phyloP scores from a whole-genome alignment of 2,113 vertebrate genomes.

The Oreochromis aureus region DNA sequence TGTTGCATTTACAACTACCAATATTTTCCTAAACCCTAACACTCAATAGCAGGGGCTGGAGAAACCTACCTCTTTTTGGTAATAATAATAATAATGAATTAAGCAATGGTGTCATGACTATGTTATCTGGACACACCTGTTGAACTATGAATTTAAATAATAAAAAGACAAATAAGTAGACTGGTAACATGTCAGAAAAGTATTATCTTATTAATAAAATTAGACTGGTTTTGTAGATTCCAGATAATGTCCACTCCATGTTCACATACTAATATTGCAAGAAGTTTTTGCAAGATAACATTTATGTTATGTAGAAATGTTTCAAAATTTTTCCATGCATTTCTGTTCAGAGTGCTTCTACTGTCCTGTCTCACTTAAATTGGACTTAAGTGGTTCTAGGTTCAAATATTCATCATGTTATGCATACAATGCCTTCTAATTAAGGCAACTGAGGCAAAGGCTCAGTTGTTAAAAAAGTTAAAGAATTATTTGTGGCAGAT shows the following conservation, averaged over 20 bases:
- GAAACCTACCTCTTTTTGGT: neutral
- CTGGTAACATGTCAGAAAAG: neutral
- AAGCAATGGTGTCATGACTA: neutral
- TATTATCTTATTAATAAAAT: neutral
- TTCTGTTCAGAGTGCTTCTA: neutral
- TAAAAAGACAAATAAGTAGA: neutral
- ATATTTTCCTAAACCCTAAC: neutral
- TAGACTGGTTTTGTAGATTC: neutral
- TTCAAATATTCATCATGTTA: neutral
- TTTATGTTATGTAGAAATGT: neutral
- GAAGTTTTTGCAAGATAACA: neutral
- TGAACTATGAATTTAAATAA: neutral
- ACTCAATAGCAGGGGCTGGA: neutral
- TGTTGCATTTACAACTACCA: neutral
- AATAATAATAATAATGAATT: neutral
- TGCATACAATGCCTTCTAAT: neutral
- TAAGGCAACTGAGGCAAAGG: rapidly evolving
- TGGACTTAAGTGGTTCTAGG: neutral
- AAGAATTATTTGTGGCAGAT: neutral
- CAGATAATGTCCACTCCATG: neutral
- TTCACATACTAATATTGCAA: neutral
- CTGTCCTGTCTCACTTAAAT: neutral
- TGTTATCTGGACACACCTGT: neutral
- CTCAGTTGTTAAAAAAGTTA: neutral
- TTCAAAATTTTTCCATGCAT: rapidly evolving